Percentiles rank a stretch among this genome's conserved stretches.
These are phyloP conservation scores for Barnardius zonarius DNA, from an alignment of 2,113 vertebrate species.

Conservation along the genomic window DNA sequence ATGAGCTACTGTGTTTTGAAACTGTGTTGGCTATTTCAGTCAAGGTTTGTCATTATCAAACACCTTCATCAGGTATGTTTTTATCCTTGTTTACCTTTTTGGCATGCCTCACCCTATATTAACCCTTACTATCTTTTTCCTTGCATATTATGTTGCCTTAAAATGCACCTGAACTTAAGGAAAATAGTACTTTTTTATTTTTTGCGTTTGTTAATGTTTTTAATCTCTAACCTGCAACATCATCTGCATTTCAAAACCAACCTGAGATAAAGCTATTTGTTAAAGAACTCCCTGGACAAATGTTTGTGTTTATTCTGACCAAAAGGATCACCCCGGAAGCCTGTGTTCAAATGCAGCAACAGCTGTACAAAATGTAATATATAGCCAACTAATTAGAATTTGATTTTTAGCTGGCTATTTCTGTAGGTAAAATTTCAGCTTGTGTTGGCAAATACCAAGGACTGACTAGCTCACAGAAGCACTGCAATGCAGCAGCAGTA, in stretches of 20 bases:
- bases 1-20: background rate
- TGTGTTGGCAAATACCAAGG: background rate
- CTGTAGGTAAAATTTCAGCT: background rate
- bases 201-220: background rate
- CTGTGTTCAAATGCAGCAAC: background rate
- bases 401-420: background rate
- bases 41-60: background rate
- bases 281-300: background rate
- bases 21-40: background rate
- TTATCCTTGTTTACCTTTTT: background rate
- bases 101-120: background rate
- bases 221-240: background rate
- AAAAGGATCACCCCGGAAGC: background rate
- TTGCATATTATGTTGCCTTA: background rate
- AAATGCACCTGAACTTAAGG: background rate
- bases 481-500: background rate
- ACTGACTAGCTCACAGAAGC: background rate
- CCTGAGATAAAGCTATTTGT: background rate
- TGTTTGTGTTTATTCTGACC: background rate
- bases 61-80: background rate
- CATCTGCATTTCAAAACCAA: background rate
- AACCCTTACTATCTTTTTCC: background rate
- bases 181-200: background rate
- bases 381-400: background rate
- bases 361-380: background rate